Evolutionary conservation across 2,113 vertebrate species (phyloP).

Genomic region (Myocastor coypus): DNA sequence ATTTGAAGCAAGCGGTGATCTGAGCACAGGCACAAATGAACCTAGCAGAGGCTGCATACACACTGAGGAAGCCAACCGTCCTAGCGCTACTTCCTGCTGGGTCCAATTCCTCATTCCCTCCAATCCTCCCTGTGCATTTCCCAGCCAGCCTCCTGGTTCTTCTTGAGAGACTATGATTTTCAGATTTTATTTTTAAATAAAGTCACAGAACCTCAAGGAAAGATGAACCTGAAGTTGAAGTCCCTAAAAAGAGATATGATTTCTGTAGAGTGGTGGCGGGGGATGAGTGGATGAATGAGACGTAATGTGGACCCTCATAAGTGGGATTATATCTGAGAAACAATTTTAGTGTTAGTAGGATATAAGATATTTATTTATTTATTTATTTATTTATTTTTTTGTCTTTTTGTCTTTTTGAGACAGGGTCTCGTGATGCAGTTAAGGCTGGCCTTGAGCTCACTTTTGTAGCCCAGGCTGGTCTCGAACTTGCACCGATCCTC

Average conservation of each 20-base stretch:
- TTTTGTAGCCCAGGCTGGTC: too few relatives aligned
- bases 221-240: neutral
- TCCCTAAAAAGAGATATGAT: neutral
- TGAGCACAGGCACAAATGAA: fast-evolving
- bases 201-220: neutral
- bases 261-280: neutral
- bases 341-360: neutral
- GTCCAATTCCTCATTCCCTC: neutral
- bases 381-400: too few relatives aligned
- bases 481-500: too few relatives aligned
- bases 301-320: neutral
- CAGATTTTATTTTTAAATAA: neutral
- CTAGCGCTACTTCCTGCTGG: neutral
- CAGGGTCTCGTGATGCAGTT: too few relatives aligned
- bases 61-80: neutral
- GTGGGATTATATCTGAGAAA: neutral
- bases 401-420: too few relatives aligned
- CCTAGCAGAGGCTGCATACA: neutral
- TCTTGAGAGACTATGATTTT: neutral
- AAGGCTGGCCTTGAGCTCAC: too few relatives aligned
- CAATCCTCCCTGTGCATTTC: slow-evolving; percentile 2
- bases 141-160: neutral
- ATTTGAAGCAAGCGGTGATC: neutral
- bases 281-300: neutral
- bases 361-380: too few relatives aligned